Base-by-base conservation (phyloP, 2,113 vertebrate species). In the Terrapene triunguis region DNA sequence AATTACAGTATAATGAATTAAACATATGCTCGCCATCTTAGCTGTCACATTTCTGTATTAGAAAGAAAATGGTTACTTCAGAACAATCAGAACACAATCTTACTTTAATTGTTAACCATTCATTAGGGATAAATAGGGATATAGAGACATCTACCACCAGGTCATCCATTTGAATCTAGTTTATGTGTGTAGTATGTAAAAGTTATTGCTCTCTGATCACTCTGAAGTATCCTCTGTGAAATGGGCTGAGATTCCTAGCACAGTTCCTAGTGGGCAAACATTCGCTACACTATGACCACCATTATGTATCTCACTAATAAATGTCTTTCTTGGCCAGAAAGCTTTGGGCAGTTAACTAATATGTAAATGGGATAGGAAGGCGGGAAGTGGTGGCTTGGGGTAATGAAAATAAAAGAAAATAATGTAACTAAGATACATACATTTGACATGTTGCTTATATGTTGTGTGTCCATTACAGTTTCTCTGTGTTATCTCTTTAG, bases 241-340 rank as follows among this genome's bases (percentile, higher is more conserved):
- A 82, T 44, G 1, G 88, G 54, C 2, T n/a, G 0, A 0, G 54
- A 89, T 29, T 89, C 14, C 5, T 79, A 91, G n/a, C 88, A 32
- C 1, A 72, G 55, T 5, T n/a, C 4, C 2, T 84, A 17, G 74
- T 38, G n/a, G 6, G 0, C 29, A 79, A 48, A 80, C 29, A n/a
- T 32, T 32, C 29, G 44, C 76, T 88, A 57, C 1, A 50, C 4
- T 35, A 86, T 84, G 76, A 5, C 1, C 3, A 19, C 24, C 27
- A 29, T 2, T 24, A 78, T 17, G 14, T 2, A 25, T 29, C 7
- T 47, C 2, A 10, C 47, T 29, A 87, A 85, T 84, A 29, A 88
- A 0, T 79, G 79, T 88, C 3, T 54, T 84, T 59, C n/a, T 76
- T 76, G 3, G 50, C 10, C 6, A 0, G 27, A 97, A 89, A 65